Evolutionary conservation across 2,113 vertebrate species (phyloP), one percentile per base, ranked within the genome.

Genomic region (Tupaia chinensis): DNA sequence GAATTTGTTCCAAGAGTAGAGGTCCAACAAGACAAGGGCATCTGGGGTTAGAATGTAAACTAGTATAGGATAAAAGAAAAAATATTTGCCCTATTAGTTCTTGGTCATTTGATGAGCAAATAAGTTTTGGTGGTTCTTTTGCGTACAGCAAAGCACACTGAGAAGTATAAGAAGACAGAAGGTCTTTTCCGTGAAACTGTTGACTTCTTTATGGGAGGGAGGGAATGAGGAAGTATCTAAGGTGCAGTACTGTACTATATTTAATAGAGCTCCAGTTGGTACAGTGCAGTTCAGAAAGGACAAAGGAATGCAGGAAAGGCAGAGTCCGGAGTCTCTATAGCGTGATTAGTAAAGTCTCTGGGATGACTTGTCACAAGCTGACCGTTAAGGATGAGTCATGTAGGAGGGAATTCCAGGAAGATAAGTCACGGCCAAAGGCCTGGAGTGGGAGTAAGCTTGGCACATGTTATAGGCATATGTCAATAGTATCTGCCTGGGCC

Each of bases 271-370:
- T 93, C 65, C 70, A 9, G 20, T 4, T 82, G 20, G 34, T 13
- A 13, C 1, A 8, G 44, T 81, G 73, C 56, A 19, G 63, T 70
- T 23, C 86, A 77, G 58, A 69, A 72, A 9, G 34, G 69, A 60
- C 44, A 65, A n/a, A 81, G 63, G 76, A 58, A 70, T 93, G 86
- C 69, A 34, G 68, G n/a, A 77, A 76, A n/a, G 25, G 23, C 76
- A 14, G 56, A 61, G 29, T 58, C 23, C 23, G 12, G 19, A 25
- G 72, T 63, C 89, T 44, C 44, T 12, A 23, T 34, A 78, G 14
- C 34, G 60, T 61, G 65, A 69, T 44, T 85, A 77, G 81, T 5
- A 68, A 91, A 86, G 23, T 23, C 56, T 19, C 23, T 1, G 0
- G 4, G 70, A 83, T 65, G 10, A 66, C 60, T 15, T 53, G 53